Conservation (phyloP, 37 sponge, comb jelly and placozoan genomes). For the Theonella swinhoei region DNA sequence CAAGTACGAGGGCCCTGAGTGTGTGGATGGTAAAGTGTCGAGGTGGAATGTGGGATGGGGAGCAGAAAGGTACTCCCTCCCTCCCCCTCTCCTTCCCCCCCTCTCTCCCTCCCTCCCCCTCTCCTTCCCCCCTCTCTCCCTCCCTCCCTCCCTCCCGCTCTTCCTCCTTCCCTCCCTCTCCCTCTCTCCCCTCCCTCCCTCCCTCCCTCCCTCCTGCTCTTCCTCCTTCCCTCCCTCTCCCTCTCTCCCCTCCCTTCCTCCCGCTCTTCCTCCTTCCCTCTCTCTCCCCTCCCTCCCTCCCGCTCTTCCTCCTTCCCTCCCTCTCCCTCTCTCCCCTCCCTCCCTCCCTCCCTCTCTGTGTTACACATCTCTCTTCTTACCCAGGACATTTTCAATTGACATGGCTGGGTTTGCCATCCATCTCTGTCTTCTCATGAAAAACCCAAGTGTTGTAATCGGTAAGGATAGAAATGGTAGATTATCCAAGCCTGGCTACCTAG, state of each 20-base stretch:
- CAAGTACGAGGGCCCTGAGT: conserved; percentile 81
- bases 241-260: too few relatives aligned
- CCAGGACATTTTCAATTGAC: conserved; percentile 27
- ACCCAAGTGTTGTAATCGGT: neutral
- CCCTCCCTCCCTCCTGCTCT: too few relatives aligned
- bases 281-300: neutral
- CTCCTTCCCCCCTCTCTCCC: neutral
- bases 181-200: neutral
- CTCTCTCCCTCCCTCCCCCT: neutral
- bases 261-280: too few relatives aligned
- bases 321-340: neutral
- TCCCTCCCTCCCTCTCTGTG: neutral
- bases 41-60: conserved; percentile 54
- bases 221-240: neutral
- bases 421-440: neutral
- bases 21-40: conserved; percentile 55
- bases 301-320: neutral
- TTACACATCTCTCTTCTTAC: neutral
- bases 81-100: too few relatives aligned
- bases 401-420: conserved; percentile 46
- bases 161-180: neutral
- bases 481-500: conserved; percentile 54
- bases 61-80: neutral
- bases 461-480: neutral
- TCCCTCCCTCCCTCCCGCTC: neutral